Evolutionary conservation across 2,888 invertebrate species (phyloP).

Genomic region (Ferrisia virgata): DNA sequence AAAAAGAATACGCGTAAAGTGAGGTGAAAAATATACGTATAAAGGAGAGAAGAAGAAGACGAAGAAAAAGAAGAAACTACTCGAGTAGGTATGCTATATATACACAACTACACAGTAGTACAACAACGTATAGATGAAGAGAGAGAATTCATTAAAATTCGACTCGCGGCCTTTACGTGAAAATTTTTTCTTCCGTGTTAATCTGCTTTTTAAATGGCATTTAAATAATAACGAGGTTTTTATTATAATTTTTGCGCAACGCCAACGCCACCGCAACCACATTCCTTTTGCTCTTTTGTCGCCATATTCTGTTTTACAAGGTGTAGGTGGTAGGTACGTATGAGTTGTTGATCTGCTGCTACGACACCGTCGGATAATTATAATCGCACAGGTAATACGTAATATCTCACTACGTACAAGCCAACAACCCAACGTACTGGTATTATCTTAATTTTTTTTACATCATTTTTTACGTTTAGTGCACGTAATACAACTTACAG

Average conservation of each 20-base stretch:
- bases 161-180: slow-evolving; percentile 30
- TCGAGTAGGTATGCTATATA: neutral
- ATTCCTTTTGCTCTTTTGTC: slow-evolving; percentile 17
- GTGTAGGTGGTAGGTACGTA: neutral
- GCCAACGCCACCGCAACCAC: neutral
- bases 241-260: slow-evolving; percentile 22
- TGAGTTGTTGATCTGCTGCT: neutral
- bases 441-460: neutral
- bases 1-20: neutral
- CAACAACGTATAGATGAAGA: neutral
- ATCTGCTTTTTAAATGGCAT: slow-evolving; percentile 30
- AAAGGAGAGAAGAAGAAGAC: neutral
- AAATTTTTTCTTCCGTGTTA: slow-evolving; percentile 32
- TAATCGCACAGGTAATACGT: too few relatives aligned
- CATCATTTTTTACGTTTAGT: too few relatives aligned
- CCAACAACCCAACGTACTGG: neutral
- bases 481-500: too few relatives aligned
- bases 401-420: too few relatives aligned
- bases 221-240: slow-evolving; percentile 33
- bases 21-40: neutral
- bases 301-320: neutral
- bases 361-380: neutral
- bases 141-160: slow-evolving; percentile 29
- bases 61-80: neutral
- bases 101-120: neutral